Conservation (phyloP, 2,113 vertebrate species). For the Nyctibius bracteatus region DNA sequence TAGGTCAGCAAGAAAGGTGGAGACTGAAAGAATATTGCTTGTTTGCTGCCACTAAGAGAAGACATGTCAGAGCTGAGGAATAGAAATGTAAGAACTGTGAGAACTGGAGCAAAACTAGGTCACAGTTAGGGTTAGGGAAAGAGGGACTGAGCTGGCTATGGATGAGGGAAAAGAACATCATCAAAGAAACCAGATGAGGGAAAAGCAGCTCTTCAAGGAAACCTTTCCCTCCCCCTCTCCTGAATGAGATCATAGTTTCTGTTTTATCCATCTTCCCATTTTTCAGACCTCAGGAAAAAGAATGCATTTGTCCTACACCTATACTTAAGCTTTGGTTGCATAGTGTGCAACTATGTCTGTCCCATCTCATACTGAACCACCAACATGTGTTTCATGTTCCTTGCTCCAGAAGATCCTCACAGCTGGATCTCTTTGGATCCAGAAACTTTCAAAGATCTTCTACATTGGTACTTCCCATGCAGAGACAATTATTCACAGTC, state of each 20-base stretch:
- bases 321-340: not conserved
- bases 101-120: not conserved
- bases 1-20: not conserved
- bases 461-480: not conserved
- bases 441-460: not conserved
- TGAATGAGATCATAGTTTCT: not conserved
- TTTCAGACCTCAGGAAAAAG: not conserved
- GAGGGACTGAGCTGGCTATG: not conserved
- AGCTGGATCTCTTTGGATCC: not conserved
- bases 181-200: not conserved
- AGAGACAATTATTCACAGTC: not conserved
- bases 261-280: not conserved
- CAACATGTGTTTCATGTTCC: not conserved
- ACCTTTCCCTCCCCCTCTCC: not conserved
- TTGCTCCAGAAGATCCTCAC: not conserved
- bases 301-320: not conserved
- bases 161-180: not conserved
- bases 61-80: not conserved
- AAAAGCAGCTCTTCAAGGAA: not conserved
- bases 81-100: not conserved
- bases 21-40: not conserved
- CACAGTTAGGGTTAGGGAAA: not conserved
- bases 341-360: not conserved
- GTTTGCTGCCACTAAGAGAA: not conserved
- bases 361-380: not conserved